Base-by-base conservation (phyloP, 2,888 invertebrate species). In the Melanostoma scalare region DNA sequence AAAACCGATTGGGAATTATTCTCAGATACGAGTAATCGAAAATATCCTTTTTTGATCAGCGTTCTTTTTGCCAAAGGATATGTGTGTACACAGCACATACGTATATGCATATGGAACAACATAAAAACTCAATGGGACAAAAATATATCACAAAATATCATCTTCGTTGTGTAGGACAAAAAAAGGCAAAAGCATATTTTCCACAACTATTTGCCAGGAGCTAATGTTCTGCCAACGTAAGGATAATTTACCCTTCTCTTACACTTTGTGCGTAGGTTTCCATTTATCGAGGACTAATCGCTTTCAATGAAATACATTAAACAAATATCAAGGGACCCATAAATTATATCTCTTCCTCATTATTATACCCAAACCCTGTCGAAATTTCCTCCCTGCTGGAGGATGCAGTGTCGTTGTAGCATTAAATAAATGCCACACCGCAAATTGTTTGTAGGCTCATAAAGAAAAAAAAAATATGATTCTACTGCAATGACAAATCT, bases 401-500 rank as follows among this genome's bases (percentile, higher is more conserved):
- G 68, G 76, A 80, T 82, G 77, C 82, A 69, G 72, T 42, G 67
- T n/a, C 30, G 40, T 63, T 50, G 42, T 52, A 52, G 76, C 58
- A 77, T 68, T 77, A 72, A 77, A 81, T 77, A 48, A 77, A 73
- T 60, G 55, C 63, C 65, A 48, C 58, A 74, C 78, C 82, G 50
- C 82, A 78, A 69, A 75, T 77, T 68, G 77, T 53, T 56, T 72
- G 60, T 50, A 65, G 48, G 38, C 38, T 65, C 48, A 67, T 61
- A 69, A 63, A 61, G 74, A 20, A 67, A 48, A 48, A 38, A 46
- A 58, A 50, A 65, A 40, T 44, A 56, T 56, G 36, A 67, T 53
- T 69, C 60, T 44, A 84, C 84, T 79, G 84, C 84, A 79, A 75
- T 74, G 79, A 84, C 63, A 84, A 79, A 75, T 84, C 65, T 79